A percentile compares a stretch with the other conserved stretches of the same genome.
phyloP scores from a whole-genome alignment of 2,113 vertebrate genomes.

The Cyprinodon variegatus region DNA sequence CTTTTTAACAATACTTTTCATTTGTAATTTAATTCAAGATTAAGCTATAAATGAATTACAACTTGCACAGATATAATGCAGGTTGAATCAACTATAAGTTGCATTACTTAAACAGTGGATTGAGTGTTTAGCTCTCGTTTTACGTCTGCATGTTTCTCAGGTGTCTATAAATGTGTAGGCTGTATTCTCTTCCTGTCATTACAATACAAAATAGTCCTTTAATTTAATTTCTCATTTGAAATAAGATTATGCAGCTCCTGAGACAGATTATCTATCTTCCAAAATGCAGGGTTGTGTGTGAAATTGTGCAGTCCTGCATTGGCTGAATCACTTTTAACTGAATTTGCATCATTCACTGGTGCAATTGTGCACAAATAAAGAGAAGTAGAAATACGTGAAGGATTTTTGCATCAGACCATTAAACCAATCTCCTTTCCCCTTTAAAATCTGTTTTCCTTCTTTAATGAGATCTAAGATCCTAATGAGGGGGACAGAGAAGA shows the following conservation, averaged over 20 bases:
- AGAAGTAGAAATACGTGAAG: conserved; percentile 10
- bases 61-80: neutral
- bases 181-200: neutral
- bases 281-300: conserved; percentile 2
- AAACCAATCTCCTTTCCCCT: conserved; percentile 55
- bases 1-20: conserved; percentile 4
- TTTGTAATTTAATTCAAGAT: neutral
- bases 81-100: neutral
- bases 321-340: conserved; percentile 28
- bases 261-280: conserved; percentile 31
- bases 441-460: conserved; percentile 60
- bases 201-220: neutral
- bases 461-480: conserved; percentile 69
- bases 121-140: neutral
- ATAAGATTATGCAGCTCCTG: conserved; percentile 13
- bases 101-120: neutral
- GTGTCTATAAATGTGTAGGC: no score
- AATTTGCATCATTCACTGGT: conserved; percentile 10
- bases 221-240: neutral
- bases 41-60: no score
- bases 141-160: no score
- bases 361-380: conserved; percentile 3
- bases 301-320: conserved; percentile 13
- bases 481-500: conserved; percentile 57
- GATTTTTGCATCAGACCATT: conserved; percentile 67